Percentiles rank a stretch among this genome's conserved stretches.
Conservation (phyloP, 2,113 vertebrate species). For the Etia nguti region DNA sequence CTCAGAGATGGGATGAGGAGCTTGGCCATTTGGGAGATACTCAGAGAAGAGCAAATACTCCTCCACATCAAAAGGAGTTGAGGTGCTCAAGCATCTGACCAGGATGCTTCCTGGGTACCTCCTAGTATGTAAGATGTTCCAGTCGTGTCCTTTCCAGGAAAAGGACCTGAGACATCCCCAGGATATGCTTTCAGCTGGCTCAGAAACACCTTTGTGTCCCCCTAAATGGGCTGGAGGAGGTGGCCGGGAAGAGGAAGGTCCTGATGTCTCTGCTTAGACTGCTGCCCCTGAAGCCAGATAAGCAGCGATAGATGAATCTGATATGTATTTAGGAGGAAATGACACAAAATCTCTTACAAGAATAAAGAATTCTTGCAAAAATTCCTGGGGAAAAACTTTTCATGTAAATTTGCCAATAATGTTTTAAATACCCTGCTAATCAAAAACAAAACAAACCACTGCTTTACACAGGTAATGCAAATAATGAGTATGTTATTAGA, state of each 20-base stretch:
- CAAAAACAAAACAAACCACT: background rate
- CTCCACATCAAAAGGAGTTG: background rate
- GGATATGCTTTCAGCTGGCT: background rate
- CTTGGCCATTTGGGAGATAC: background rate
- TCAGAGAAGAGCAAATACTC: background rate
- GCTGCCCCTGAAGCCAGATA: background rate
- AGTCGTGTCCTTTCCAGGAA: background rate
- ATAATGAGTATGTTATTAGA: background rate
- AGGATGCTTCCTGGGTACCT: background rate
- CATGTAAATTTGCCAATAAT: background rate
- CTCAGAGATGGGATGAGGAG: background rate
- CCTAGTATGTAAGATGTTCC: background rate
- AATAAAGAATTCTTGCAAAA: background rate
- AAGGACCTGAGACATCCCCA: background rate
- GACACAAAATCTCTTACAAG: background rate
- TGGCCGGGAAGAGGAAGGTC: background rate
- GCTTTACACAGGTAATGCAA: background rate
- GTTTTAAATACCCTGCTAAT: background rate
- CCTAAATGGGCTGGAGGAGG: background rate
- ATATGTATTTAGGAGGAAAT: background rate
- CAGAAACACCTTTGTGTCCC: background rate
- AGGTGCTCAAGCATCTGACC: background rate
- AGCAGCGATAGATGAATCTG: background rate
- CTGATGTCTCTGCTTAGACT: background rate
- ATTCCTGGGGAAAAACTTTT: background rate